A percentile compares a stretch with the other conserved stretches of the same genome.
Evolutionary conservation across 1,140 invertebrate species (phyloP).

Genomic region (Ostrea edulis): DNA sequence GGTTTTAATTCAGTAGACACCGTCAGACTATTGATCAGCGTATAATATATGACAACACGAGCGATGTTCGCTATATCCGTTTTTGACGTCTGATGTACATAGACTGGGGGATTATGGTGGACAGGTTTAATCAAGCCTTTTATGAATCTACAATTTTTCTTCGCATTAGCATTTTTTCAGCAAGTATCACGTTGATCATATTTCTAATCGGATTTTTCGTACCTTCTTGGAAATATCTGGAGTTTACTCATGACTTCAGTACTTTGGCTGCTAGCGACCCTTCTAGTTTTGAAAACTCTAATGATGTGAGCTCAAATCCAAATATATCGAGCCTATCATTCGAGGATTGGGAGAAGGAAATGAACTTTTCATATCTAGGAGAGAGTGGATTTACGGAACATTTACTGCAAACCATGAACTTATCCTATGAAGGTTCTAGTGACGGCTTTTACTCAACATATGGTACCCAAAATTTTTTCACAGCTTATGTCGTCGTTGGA

Average conservation of each 20-base stretch:
- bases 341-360: neutral
- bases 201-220: neutral
- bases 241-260: neutral
- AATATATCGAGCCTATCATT: neutral
- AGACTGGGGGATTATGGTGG: neutral
- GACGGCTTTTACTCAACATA: neutral
- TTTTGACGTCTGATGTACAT: slow-evolving; percentile 9
- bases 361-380: neutral
- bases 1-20: neutral
- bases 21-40: neutral
- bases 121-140: neutral
- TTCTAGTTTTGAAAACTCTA: neutral
- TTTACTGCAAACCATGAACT: neutral
- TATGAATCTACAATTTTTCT: slow-evolving; percentile 17
- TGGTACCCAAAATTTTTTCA: neutral
- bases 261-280: neutral
- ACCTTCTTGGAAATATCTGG: slow-evolving; percentile 21
- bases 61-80: neutral
- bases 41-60: neutral
- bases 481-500: neutral
- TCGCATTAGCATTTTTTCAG: neutral
- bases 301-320: neutral
- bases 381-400: neutral
- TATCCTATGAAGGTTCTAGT: neutral
- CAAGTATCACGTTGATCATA: neutral